Evolutionary conservation across 2,888 invertebrate species (phyloP), one percentile per base, ranked within the genome.

Genomic region (Apotomis betuletana): DNA sequence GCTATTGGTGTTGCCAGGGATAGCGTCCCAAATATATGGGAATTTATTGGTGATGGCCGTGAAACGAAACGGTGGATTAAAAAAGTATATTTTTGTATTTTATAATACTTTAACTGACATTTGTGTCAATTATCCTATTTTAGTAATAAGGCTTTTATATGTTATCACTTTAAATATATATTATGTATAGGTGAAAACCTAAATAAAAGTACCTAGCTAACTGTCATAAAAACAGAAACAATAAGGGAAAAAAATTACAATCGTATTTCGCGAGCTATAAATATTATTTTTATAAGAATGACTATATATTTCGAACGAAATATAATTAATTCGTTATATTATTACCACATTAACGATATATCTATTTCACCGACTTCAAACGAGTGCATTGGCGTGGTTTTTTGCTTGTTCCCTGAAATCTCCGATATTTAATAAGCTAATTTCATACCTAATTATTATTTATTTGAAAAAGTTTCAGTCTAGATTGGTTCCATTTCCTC

Each of bases 1-100:
- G 76, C 67, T 70, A 52, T 73, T 75, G 74, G 78, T 80, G 80
- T 80, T 82, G 81, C 80, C 77, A 78, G 76, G 51, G 49, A 10
- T 46, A 38, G 58, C 61, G 41, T 59, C 75, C 64, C 77, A 49
- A 41, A 63, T 73, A 70, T 73, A 41, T 74, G 77, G 78, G 79
- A 49, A 74, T 70, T 67, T n/a, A n/a, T 74, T 67, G 58, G 60
- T 52, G 52, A 44, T 13, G 12, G 38, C 27, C 54, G 54, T 65
- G 27, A 65, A 65, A 46, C 46, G 38, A 51, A 61, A 46, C 58
- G 61, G 67, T 12, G 1, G 13, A 46, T 46, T 59, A 67, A 41
- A 57, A 67, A 46, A 46, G 58, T 69, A 69, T 70, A 65, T 44
- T 74, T 64, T 57, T 69, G 12, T 68, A 49, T 70, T 10, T 54